These are phyloP conservation scores for Leucosticte australis DNA, from an alignment of 2,113 vertebrate genomes.

Conservation along the genomic window DNA sequence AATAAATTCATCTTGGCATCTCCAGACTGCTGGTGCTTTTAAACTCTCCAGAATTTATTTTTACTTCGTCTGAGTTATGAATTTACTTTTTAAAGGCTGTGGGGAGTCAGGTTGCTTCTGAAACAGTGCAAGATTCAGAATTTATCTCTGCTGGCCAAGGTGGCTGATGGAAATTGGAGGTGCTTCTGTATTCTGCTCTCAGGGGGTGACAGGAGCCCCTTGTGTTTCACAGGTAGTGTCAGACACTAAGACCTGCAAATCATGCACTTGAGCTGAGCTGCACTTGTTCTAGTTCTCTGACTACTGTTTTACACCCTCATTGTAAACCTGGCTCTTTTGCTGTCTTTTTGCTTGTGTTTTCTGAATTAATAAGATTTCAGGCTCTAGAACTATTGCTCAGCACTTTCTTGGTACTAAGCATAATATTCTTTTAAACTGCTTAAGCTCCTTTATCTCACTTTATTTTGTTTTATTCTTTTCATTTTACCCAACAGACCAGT, in stretches of 20 bases:
- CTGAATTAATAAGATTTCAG: background rate
- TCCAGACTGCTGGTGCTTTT: background rate
- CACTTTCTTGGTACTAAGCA: background rate
- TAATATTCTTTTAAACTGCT: background rate
- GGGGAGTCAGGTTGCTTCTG: background rate
- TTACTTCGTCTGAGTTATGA: background rate
- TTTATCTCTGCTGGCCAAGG: background rate
- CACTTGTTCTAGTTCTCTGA: background rate
- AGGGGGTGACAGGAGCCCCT: background rate
- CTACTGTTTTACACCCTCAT: background rate
- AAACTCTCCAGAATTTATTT: background rate
- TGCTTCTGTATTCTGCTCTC: background rate
- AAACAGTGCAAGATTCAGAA: background rate
- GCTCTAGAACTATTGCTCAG: background rate
- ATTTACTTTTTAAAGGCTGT: background rate
- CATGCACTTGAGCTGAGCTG: background rate
- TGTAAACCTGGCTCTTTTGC: background rate
- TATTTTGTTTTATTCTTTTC: background rate
- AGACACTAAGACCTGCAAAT: background rate
- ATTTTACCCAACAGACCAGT: constrained; percentile 69
- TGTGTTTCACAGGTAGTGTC: background rate
- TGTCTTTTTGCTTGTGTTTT: background rate
- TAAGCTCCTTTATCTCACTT: background rate
- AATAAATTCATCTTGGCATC: background rate
- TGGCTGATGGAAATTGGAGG: background rate